Conservation (phyloP, 2,113 vertebrate genomes). For the Recurvirostra avosetta region DNA sequence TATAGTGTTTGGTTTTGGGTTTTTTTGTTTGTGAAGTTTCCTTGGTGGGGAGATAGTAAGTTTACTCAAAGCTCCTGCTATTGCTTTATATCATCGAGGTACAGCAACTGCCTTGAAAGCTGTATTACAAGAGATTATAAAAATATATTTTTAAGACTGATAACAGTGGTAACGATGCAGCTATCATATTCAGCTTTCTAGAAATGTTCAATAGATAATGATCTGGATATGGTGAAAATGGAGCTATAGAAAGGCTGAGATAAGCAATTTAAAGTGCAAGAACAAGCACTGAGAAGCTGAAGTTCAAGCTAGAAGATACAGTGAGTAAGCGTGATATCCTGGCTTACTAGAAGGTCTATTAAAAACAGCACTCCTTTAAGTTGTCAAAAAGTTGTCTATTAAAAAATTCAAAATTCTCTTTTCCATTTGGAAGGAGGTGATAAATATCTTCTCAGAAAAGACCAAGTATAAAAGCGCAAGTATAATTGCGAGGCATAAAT, state of each 20-base stretch:
- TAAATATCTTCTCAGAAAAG: not conserved
- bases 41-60: not conserved
- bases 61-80: not conserved
- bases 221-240: not conserved
- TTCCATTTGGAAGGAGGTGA: not conserved
- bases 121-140: not conserved
- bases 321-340: not conserved
- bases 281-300: not conserved
- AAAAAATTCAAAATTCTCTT: not conserved
- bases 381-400: not conserved
- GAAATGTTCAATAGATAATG: not conserved
- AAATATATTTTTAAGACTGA: not conserved
- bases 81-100: not conserved
- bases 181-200: not conserved
- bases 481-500: not conserved
- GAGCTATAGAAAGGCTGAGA: not conserved
- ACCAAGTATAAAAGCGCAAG: not conserved
- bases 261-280: not conserved
- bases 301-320: not conserved
- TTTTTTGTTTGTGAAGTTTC: not conserved
- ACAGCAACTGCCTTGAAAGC: not conserved
- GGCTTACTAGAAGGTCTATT: not conserved
- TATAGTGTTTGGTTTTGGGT: fast-evolving
- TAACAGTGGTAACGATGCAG: not conserved
- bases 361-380: not conserved